These are phyloP conservation scores for Formica selysi DNA, from an alignment of 1,140 invertebrate genomes.

Conservation along the genomic window DNA sequence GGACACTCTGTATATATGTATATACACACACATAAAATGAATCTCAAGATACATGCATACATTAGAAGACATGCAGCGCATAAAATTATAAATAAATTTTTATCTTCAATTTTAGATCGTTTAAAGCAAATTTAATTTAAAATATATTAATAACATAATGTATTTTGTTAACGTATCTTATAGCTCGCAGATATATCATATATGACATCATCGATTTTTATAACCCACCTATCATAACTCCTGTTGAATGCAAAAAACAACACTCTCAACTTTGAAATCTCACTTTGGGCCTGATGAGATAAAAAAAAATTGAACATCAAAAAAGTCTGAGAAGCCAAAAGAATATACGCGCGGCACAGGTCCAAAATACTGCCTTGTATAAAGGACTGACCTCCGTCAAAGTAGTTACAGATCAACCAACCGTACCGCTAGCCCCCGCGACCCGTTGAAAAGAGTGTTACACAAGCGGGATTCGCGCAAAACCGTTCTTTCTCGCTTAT, in stretches of 20 bases:
- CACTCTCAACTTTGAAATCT: constrained; percentile 49
- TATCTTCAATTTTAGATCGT: too few relatives aligned
- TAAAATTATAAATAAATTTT: too few relatives aligned
- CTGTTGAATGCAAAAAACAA: constrained; percentile 47
- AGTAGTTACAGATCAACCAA: background rate
- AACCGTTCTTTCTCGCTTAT: constrained; percentile 7
- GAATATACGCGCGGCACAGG: constrained; percentile 15
- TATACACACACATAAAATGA: too few relatives aligned
- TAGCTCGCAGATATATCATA: too few relatives aligned
- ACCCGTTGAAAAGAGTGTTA: background rate
- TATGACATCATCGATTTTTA: too few relatives aligned
- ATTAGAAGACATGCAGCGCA: too few relatives aligned
- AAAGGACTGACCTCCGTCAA: constrained; percentile 9
- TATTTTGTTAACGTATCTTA: too few relatives aligned
- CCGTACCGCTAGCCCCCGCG: background rate
- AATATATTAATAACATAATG: too few relatives aligned
- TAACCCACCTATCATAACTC: too few relatives aligned
- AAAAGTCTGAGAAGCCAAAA: constrained; percentile 1
- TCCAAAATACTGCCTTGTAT: background rate
- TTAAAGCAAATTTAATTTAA: too few relatives aligned
- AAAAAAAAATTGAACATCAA: constrained; percentile 26
- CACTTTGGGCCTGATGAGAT: constrained; percentile 37
- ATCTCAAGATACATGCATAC: too few relatives aligned
- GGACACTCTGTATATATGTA: too few relatives aligned
- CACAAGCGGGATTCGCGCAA: constrained; percentile 25